These are phyloP conservation scores for Saturnia pavonia DNA, from an alignment of 2,888 invertebrate species.

Conservation along the genomic window DNA sequence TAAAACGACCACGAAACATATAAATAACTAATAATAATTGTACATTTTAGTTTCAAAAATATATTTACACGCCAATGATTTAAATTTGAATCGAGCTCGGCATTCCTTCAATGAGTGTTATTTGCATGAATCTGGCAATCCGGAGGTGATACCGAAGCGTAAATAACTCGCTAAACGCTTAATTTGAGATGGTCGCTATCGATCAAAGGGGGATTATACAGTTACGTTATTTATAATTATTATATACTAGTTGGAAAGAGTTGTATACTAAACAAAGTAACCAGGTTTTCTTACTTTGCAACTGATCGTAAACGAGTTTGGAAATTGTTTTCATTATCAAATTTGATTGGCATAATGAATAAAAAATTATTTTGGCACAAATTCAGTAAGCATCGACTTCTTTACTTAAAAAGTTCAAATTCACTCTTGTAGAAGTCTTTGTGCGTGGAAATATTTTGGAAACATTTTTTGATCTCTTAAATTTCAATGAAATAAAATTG, in stretches of 20 bases:
- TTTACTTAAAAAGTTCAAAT: neutral
- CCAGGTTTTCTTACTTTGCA: neutral
- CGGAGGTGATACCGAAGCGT: neutral
- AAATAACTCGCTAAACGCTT: neutral
- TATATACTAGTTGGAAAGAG: neutral
- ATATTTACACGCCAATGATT: neutral
- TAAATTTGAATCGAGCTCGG: neutral
- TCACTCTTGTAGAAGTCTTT: neutral
- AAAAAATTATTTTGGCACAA: neutral
- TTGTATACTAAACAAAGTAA: neutral
- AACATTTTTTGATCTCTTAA: neutral
- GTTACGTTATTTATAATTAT: neutral
- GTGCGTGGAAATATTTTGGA: neutral
- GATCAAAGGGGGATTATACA: neutral
- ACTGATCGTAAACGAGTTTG: neutral
- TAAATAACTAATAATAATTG: no score
- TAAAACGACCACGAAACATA: no score
- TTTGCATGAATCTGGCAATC: neutral
- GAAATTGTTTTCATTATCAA: neutral
- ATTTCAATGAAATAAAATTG: neutral
- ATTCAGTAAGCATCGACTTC: neutral
- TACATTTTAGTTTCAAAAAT: neutral
- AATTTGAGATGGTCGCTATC: neutral
- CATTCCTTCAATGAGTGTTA: slow-evolving; percentile 1
- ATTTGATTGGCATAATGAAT: neutral